Percentiles rank a stretch among this genome's conserved stretches.
Conservation (phyloP, 2,113 vertebrate species). For the Scomber japonicus region DNA sequence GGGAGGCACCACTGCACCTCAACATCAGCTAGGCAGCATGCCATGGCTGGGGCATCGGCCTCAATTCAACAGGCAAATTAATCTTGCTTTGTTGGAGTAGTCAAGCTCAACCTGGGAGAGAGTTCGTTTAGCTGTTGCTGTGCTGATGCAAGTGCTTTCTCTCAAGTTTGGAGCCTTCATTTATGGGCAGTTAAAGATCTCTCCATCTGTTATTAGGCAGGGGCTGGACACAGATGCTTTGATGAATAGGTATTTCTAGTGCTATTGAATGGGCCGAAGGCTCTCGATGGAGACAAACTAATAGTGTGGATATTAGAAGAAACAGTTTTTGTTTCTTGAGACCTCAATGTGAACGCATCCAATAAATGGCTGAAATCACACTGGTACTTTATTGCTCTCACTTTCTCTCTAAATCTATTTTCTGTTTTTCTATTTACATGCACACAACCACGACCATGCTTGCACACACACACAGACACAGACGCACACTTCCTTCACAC, state of each 20-base stretch:
- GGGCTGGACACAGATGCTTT: constrained; percentile 53
- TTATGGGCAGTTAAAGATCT: constrained; percentile 84
- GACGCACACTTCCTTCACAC: constrained; percentile 1
- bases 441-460: constrained; percentile 1
- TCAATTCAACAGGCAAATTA: constrained; percentile 87
- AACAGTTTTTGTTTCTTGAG: constrained; percentile 72
- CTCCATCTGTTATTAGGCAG: constrained; percentile 76
- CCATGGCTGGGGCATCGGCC: constrained; percentile 73
- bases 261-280: constrained; percentile 69
- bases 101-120: constrained; percentile 76
- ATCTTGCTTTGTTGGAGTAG: constrained; percentile 86
- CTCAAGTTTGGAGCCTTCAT: constrained; percentile 77
- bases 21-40: constrained; percentile 75
- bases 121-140: constrained; percentile 71
- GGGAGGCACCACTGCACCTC: constrained; percentile 58
- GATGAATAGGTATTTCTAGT: constrained; percentile 81
- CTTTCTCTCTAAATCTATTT: constrained; percentile 39
- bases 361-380: constrained; percentile 45
- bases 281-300: constrained; percentile 70
- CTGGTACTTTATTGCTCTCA: background rate
- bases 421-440: constrained; percentile 16
- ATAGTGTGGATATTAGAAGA: constrained; percentile 72
- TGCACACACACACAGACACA: background rate
- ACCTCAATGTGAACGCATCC: constrained; percentile 58
- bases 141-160: constrained; percentile 84